Evolutionary conservation across 1,140 invertebrate species (phyloP).

Genomic region (Drosophila grimshawi): DNA sequence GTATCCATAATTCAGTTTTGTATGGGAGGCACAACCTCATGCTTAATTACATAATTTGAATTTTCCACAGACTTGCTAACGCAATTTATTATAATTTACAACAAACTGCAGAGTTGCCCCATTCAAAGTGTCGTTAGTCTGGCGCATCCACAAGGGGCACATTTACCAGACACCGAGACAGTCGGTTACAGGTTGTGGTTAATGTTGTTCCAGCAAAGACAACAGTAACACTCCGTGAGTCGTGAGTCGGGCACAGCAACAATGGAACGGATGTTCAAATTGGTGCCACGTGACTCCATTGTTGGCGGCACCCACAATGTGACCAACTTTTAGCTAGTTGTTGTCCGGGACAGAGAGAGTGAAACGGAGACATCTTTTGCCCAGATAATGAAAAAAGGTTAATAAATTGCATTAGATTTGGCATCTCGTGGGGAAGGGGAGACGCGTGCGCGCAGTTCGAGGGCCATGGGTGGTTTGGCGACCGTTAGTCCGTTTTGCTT

Average conservation of each 20-base stretch:
- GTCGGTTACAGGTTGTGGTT: constrained; percentile 60
- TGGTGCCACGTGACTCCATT: constrained; percentile 81
- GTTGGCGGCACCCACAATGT: constrained; percentile 41
- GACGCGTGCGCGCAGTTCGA: constrained; percentile 48
- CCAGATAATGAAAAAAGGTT: constrained; percentile 83
- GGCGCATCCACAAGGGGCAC: constrained; percentile 6
- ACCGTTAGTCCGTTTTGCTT: constrained; percentile 62
- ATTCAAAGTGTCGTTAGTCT: constrained; percentile 16
- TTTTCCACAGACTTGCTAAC: constrained; percentile 61
- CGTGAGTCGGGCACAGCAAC: constrained; percentile 24
- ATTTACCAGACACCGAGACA: constrained; percentile 13
- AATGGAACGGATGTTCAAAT: constrained; percentile 70
- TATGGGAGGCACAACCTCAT: constrained; percentile 5
- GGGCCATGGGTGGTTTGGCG: neutral
- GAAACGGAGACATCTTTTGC: constrained; percentile 31
- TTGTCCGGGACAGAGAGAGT: constrained; percentile 1
- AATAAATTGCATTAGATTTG: constrained; percentile 84
- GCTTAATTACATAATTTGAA: constrained; percentile 83
- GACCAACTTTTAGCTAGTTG: constrained; percentile 58
- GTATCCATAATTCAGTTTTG: neutral
- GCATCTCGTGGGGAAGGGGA: constrained; percentile 55
- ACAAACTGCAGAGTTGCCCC: constrained; percentile 12
- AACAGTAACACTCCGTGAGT: constrained; percentile 37
- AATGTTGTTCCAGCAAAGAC: constrained; percentile 49
- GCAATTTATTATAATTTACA: constrained; percentile 78